phyloP scores from a whole-genome alignment of 2,797 vertebrate species.

The Naso thynnoides region DNA sequence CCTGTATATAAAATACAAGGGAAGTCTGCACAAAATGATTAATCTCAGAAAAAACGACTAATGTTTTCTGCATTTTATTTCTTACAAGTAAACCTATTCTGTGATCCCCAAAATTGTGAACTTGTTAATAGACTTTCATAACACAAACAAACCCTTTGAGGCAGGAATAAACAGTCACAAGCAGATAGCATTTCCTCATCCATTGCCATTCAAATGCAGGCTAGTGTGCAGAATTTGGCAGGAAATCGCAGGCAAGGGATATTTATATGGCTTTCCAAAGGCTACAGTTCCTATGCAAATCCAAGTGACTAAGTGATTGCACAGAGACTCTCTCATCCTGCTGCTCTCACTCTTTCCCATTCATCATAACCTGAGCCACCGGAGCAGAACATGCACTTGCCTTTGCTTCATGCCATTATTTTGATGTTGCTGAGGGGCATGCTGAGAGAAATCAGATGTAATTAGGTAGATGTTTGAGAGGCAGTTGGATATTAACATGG shows the following conservation, averaged over 20 bases:
- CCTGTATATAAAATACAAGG: conserved; percentile 47
- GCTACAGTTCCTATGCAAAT: conserved; percentile 58
- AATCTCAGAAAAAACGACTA: not conserved
- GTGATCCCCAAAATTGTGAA: conserved; percentile 9
- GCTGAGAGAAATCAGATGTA: conserved; percentile 72
- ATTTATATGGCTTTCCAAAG: conserved; percentile 48
- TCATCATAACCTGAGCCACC: conserved; percentile 66
- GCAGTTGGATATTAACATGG: conserved; percentile 66
- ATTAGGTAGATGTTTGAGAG: conserved; percentile 76
- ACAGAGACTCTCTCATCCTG: conserved; percentile 28
- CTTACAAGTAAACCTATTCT: not conserved
- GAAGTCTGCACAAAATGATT: conserved; percentile 24
- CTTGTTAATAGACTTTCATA: conserved; percentile 17
- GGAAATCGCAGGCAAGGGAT: conserved; percentile 23
- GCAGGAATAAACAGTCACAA: conserved; percentile 19
- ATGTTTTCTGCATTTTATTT: not conserved
- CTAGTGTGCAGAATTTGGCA: conserved; percentile 14
- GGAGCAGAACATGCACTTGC: conserved; percentile 75
- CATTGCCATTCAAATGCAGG: conserved; percentile 41
- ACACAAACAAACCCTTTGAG: conserved; percentile 10
- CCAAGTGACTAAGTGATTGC: conserved; percentile 53
- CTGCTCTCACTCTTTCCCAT: conserved; percentile 29
- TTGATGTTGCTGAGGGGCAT: conserved; percentile 64
- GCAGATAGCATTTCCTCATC: not conserved
- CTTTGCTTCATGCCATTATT: conserved; percentile 70